Evolutionary conservation across 2,797 vertebrate genomes (phyloP).

Genomic region (Malacoraja senta): DNA sequence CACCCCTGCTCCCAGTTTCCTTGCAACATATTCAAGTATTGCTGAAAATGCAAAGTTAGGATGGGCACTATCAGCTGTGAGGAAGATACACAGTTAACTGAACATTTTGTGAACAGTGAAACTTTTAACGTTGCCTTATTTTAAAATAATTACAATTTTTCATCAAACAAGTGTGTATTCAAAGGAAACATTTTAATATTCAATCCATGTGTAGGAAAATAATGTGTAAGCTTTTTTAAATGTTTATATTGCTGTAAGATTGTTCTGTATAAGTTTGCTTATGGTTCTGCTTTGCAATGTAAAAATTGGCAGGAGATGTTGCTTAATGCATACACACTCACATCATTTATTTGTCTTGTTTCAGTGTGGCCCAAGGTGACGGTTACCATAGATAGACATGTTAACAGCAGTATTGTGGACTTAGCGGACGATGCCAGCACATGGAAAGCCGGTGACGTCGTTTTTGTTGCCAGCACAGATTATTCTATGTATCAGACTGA

Average conservation of each 20-base stretch:
- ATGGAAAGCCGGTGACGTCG: conserved; percentile 55
- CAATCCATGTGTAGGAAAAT: neutral
- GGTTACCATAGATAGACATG: conserved; percentile 65
- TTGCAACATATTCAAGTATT: no score
- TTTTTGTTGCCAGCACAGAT: conserved; percentile 56
- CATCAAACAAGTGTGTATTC: neutral
- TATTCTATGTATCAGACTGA: conserved; percentile 63
- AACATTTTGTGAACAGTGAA: no score
- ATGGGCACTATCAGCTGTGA: no score
- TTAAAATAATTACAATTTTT: neutral
- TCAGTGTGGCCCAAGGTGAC: conserved; percentile 79
- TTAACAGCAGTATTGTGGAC: conserved; percentile 74
- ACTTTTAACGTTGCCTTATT: neutral
- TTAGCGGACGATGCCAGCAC: conserved; percentile 59
- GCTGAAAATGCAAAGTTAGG: no score
- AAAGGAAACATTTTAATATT: neutral
- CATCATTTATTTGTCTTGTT: conserved; percentile 41
- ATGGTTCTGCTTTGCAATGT: neutral
- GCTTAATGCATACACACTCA: neutral
- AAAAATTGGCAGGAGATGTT: neutral
- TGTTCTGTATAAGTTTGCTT: neutral
- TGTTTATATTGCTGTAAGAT: neutral
- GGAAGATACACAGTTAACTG: no score
- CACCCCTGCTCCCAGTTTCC: no score
- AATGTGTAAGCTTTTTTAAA: neutral